Percentiles rank a stretch among this genome's conserved stretches.
Evolutionary conservation across 1,140 invertebrate genomes (phyloP).

Genomic region (Lutraria rhynchaena): DNA sequence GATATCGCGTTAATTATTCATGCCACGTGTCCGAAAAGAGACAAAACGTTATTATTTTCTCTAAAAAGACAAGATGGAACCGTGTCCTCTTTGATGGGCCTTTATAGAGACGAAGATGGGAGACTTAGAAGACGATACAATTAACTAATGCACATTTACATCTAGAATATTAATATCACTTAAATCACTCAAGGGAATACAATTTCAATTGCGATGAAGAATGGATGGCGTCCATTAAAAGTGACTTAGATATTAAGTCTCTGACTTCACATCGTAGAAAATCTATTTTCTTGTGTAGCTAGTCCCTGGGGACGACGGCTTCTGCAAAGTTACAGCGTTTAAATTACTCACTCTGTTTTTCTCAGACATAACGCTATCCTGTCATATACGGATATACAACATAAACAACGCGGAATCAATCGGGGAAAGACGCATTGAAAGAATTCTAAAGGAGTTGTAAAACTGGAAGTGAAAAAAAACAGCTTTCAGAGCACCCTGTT

Average conservation of each 20-base stretch:
- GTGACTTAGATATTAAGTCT: conserved; percentile 56
- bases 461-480: not conserved
- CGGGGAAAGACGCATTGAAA: conserved; percentile 1
- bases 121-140: conserved; percentile 68
- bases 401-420: conserved; percentile 15
- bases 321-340: conserved; percentile 43
- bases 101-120: conserved; percentile 50
- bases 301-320: conserved; percentile 18
- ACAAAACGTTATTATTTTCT: conserved; percentile 22
- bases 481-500: no score
- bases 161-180: conserved; percentile 74
- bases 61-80: conserved; percentile 42
- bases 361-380: conserved; percentile 65
- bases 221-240: conserved; percentile 45
- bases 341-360: conserved; percentile 60
- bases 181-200: conserved; percentile 63
- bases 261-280: conserved; percentile 33
- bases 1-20: conserved; percentile 47
- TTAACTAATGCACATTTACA: conserved; percentile 75
- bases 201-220: conserved; percentile 66
- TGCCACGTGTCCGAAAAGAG: conserved; percentile 27
- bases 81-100: conserved; percentile 34
- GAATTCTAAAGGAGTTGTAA: conserved; percentile 7
- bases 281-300: conserved; percentile 59
- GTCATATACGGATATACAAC: conserved; percentile 42